Evolutionary conservation across 1,140 invertebrate genomes (phyloP), one percentile per base, ranked within the genome.

Genomic region (Saccostrea glomerata): DNA sequence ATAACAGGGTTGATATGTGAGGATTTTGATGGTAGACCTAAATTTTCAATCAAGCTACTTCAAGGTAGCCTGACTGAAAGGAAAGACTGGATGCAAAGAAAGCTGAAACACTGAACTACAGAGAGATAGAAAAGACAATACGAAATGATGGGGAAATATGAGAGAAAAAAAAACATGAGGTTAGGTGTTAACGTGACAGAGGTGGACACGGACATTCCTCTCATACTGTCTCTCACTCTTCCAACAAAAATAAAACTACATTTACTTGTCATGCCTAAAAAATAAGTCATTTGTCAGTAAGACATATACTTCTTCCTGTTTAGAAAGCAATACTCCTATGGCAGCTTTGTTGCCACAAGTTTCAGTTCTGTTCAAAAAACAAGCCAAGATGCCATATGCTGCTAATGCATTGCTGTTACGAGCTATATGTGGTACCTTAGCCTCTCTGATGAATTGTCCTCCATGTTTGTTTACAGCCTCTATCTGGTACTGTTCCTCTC

Each of bases 381-480:
- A 77, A 77, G 70, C 70, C 70, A 77, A 13, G 70, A 77, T 77
- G 70, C 70, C 70, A 36, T 77, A 77, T 77, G 70, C 70, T 77
- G 70, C 25, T 66, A 77, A 36, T 77, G 70, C 23, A 12, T 30
- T 77, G 70, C 15, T 7, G 70, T 12, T 77, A 30, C 82, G 5
- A 55, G 40, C 40, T 84, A 23, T 47, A 6, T 55, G n/a, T 23
- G 55, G 40, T 84, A 99, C 98, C 98, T 99, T 99, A 90, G 98
- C 98, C 96, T 99, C 98, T 90, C 98, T 96, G 93, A 99, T 99
- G 95, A 98, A 98, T 94, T 98, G 97, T 93, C 98, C 98, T 92
- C 98, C 98, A 94, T 98, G 97, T 91, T 97, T 96, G 95, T 99
- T 99, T 92, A 99, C 98, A 94, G 98, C 97, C 96, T 99, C 98